Evolutionary conservation across 2,888 invertebrate genomes (phyloP), one percentile per base, ranked within the genome.

Genomic region (Sussaba pulchella): DNA sequence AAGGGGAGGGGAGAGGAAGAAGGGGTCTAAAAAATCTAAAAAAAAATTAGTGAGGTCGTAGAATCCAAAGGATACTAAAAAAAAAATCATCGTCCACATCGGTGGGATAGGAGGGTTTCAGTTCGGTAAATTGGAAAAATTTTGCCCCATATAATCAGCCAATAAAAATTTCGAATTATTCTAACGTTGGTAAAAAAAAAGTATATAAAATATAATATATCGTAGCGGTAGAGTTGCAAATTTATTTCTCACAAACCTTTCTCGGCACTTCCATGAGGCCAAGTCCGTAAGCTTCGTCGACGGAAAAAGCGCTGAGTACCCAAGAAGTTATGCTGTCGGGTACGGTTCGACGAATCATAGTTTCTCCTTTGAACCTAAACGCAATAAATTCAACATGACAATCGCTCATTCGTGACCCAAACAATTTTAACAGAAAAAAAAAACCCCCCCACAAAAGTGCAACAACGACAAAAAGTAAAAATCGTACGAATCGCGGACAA

Each of bases 291-390:
- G 95, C 93, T 0, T 95, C 94, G 91, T 96, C 96, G 80, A 98
- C 92, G 3, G 97, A 96, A 89, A 98, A 98, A 3, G 96, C 98
- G 39, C 96, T 95, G 12, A 97, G 93, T 0, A 96, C 94, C 97
- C 97, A 98, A 0, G 97, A 96, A 5, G 96, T 97, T 86, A 98
- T 95, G 0, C 96, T 95, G 87, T 96, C 96, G 0, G 98, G 98
- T n/a, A 96, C 95, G 59, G 94, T 94, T 83, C 95, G 93, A 76
- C 95, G 93, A 21, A 95, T 85, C 1, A 94, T 93, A 1, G 94
- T 93, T 87, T 94, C 94, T 41, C 95, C 95, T 82, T 95, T 94
- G 83, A 92, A 93, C 93, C 93, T 89, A 82, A 26, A 6, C 43
- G 12, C 3, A 54, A 43, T 47, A 59, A 41, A 26, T 19, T 50